Evolutionary conservation across 2,113 vertebrate genomes (phyloP), one percentile per base, ranked within the genome.

Genomic region (Polypterus senegalus): DNA sequence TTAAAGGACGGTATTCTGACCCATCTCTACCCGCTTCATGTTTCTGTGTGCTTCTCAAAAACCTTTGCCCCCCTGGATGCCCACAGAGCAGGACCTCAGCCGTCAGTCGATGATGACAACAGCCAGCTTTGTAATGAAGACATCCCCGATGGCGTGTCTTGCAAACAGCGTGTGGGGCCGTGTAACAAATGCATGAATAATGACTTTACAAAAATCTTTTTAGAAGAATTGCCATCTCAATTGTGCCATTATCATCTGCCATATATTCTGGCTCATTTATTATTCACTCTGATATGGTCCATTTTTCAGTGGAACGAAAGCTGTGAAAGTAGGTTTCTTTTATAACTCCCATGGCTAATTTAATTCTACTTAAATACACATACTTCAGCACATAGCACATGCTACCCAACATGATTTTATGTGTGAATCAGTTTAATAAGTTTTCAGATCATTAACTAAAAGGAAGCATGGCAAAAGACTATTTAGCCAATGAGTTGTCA

Each of bases 351-450:
- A 79, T 71, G 76, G 83, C 82, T 90, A 89, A 89, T 92, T 87
- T 91, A 87, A 88, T 80, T 87, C 84, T 85, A 82, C 83, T 88
- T 86, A 89, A 88, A 86, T 85, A 89, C 80, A 88, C 83, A 85
- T 84, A 85, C 82, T 79, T 75, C 73, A 69, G 73, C 75, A 78
- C 79, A 81, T 81, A 82, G 80, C 79, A 86, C 84, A 86, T 85
- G 86, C 81, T 88, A 85, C 86, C 82, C 79, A 75, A 83, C 84
- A 86, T 84, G 85, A 83, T 84, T 83, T 84, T 85, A 83, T 83
- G 83, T 89, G 88, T 90, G 90, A 93, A 92, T 90, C 85, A 88
- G 77, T 79, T 81, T 89, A 90, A 89, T 92, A 85, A 83, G 84
- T 88, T 85, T 89, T 87, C 86, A 90, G 86, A 76, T 86, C 89